Evolutionary conservation across 2,797 vertebrate species (phyloP).

Genomic region (Cynopterus sphinx): DNA sequence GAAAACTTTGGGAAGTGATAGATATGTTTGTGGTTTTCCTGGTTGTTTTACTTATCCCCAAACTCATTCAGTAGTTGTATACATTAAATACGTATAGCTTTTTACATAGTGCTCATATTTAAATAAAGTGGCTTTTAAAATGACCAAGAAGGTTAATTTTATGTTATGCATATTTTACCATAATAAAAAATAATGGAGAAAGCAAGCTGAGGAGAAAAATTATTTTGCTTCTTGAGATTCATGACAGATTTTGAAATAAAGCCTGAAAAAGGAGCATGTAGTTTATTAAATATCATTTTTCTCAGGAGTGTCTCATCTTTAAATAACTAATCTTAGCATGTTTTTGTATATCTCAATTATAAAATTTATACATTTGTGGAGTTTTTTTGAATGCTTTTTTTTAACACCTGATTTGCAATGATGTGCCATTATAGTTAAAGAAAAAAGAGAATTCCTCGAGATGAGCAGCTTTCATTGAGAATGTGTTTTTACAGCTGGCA

Average conservation of each 20-base stretch:
- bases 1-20: background rate
- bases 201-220: background rate
- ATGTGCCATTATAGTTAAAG: background rate
- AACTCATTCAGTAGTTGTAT: background rate
- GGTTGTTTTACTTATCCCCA: background rate
- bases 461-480: background rate
- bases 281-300: background rate
- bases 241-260: conserved; percentile 20
- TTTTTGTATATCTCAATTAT: background rate
- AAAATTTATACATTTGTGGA: background rate
- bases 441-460: background rate
- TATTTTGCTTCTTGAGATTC: background rate
- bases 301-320: background rate
- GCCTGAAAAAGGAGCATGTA: background rate
- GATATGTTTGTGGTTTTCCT: background rate
- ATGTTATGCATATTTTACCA: background rate
- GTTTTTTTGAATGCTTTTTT: background rate
- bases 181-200: background rate
- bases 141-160: background rate
- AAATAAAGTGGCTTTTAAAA: background rate
- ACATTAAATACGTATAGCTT: background rate
- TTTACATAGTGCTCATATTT: background rate
- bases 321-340: background rate
- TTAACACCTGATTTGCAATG: background rate
- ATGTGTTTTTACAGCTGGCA: background rate